Base-by-base conservation (phyloP, 2,888 invertebrate genomes). In the Sesamia inferens region DNA sequence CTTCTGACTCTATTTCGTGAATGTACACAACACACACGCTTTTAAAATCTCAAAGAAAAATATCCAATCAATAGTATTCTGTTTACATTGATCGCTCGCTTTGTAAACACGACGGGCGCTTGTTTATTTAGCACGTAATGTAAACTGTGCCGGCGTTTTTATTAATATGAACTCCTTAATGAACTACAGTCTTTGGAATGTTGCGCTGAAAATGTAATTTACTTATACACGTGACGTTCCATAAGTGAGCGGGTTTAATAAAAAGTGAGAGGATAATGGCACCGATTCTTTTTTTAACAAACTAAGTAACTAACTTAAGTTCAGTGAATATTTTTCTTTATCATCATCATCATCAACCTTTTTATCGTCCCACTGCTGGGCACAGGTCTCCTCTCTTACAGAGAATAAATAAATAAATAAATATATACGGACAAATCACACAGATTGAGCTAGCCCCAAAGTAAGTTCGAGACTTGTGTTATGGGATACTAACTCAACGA, bases 81-180 rank as follows among this genome's bases (percentile, higher is more conserved):
- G 85, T 85, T 85, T 85, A 85, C 85, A 82, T 78, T 71, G 74
- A 71, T 62, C 65, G 79, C 82, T 72, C n/a, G 64, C 72, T 69
- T 57, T 67, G 77, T 85, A 85, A 85, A 85, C 84, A 85, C 6
- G 5, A 11, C 31, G 65, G 31, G 54, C 73, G 66, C 39, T 72
- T 79, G 79, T 77, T 82, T 82, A 76, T 82, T 67, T 74, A 76
- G 74, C 70, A 19, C 66, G 70, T 66, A 62, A 83, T 83, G 83
- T 85, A 83, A 81, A 85, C 79, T 55, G 55, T 64, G 61, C 72
- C 55, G 80, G 72, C 78, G 65, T 77, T 85, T 88, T 88, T 87
- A 88, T 86, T 86, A 82, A 83, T 87, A 88, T 87, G 78, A 81
- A 87, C 87, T 88, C 72, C 74, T 79, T 86, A 79, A 88, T 87